These are phyloP conservation scores for Catharus fuscescens DNA, from an alignment of 2,113 vertebrate species.

Conservation along the genomic window DNA sequence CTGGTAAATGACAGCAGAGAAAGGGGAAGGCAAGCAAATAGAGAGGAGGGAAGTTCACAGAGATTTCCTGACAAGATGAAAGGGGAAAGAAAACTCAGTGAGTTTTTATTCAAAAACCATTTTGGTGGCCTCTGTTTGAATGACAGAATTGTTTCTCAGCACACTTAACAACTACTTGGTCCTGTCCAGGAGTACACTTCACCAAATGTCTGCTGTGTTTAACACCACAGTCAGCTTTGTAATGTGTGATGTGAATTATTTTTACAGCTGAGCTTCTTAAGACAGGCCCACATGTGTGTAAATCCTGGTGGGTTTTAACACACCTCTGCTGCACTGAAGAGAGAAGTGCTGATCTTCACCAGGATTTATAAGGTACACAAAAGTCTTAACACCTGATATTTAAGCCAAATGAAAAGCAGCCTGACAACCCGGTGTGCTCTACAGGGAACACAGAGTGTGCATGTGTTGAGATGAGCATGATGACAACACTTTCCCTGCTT, in stretches of 20 bases:
- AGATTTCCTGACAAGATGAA: constrained; percentile 58
- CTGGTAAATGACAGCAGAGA: constrained; percentile 51
- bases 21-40: constrained; percentile 57
- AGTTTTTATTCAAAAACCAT: constrained; percentile 38
- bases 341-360: neutral
- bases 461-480: accelerated
- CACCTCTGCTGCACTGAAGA: neutral
- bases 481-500: neutral
- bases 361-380: neutral
- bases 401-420: neutral
- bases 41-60: constrained; percentile 50
- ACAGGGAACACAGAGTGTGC: neutral
- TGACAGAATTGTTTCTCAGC: neutral
- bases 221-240: constrained; percentile 7
- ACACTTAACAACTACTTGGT: neutral
- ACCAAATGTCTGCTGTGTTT: constrained; percentile 38
- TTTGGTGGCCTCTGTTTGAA: constrained; percentile 32
- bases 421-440: neutral
- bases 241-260: constrained; percentile 50
- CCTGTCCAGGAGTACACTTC: neutral
- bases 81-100: constrained; percentile 21
- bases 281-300: neutral
- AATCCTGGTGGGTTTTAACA: neutral
- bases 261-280: constrained; percentile 54
- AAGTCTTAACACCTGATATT: neutral